A percentile compares a stretch with the other conserved stretches of the same genome.
These are phyloP conservation scores for Trissolcus basalis DNA, from an alignment of 1,140 invertebrate species.

Conservation along the genomic window DNA sequence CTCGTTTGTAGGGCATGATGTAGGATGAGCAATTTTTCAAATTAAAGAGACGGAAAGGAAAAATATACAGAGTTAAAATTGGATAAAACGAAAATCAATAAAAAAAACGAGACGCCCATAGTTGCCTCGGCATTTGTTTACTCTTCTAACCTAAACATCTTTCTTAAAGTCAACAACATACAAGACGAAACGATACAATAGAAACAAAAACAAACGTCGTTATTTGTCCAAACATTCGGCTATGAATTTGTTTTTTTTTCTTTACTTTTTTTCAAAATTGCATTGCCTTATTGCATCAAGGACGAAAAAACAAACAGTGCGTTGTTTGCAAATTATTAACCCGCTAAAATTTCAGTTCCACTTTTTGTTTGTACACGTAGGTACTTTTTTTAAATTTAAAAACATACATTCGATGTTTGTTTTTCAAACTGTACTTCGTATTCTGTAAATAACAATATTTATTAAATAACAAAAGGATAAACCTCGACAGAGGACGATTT, in stretches of 20 bases:
- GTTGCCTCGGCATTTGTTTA: conserved; percentile 27
- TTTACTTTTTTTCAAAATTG: neutral
- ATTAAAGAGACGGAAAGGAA: conserved; percentile 17
- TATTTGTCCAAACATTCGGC: conserved; percentile 21
- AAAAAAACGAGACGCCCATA: conserved; percentile 2
- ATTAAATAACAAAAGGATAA: too few relatives aligned
- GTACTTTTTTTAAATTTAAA: too few relatives aligned
- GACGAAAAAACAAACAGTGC: neutral
- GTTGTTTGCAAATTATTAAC: too few relatives aligned
- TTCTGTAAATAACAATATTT: too few relatives aligned
- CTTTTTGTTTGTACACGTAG: too few relatives aligned
- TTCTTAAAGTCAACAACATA: conserved; percentile 46
- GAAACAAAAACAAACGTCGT: conserved; percentile 26
- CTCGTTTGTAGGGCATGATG: conserved; percentile 6
- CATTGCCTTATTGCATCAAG: neutral
- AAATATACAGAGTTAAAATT: conserved; percentile 36
- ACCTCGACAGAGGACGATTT: too few relatives aligned
- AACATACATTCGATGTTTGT: too few relatives aligned
- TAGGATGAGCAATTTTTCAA: conserved; percentile 22
- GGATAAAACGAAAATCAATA: conserved; percentile 36
- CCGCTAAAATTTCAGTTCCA: too few relatives aligned
- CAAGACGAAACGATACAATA: conserved; percentile 15
- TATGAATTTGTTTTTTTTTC: conserved; percentile 9
- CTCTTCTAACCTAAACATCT: conserved; percentile 42
- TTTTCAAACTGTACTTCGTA: too few relatives aligned